Conservation (phyloP, 2,113 vertebrate genomes). For the Garra rufa region DNA sequence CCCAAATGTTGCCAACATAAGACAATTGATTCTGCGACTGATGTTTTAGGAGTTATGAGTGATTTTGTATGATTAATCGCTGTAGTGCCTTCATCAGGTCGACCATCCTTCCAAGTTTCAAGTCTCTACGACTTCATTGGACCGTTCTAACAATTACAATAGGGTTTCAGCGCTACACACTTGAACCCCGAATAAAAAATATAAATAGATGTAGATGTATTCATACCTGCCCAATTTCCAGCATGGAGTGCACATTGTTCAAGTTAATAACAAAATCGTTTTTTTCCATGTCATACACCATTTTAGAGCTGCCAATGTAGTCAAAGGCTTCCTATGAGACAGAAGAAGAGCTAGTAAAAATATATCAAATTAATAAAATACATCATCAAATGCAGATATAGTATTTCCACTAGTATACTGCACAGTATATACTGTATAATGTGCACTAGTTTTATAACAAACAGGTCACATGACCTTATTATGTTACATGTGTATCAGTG, state of each 20-base stretch:
- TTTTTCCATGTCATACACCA: conserved; percentile 83
- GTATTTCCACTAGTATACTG: too few species aligned
- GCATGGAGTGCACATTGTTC: conserved; percentile 77
- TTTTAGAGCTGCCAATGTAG: conserved; percentile 94
- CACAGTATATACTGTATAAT: background rate
- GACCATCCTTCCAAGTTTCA: too few species aligned
- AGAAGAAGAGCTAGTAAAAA: background rate
- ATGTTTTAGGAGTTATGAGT: too few species aligned
- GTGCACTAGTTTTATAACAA: background rate
- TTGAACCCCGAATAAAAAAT: too few species aligned
- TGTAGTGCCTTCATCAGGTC: too few species aligned
- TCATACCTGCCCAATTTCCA: conserved; percentile 79
- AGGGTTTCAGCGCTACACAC: too few species aligned
- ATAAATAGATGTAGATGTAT: background rate
- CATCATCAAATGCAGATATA: background rate
- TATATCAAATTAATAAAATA: background rate
- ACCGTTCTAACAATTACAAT: too few species aligned
- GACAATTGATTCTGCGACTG: too few species aligned
- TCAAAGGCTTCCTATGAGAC: conserved; percentile 88
- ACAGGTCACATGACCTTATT: background rate
- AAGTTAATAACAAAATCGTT: conserved; percentile 71
- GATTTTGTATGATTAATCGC: too few species aligned
- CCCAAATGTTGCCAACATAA: too few species aligned
- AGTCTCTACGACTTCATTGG: too few species aligned
- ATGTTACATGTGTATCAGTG: background rate